A percentile compares a stretch with the other conserved stretches of the same genome.
These are phyloP conservation scores for Eurypyga helias DNA, from an alignment of 2,113 vertebrate species.

Conservation along the genomic window DNA sequence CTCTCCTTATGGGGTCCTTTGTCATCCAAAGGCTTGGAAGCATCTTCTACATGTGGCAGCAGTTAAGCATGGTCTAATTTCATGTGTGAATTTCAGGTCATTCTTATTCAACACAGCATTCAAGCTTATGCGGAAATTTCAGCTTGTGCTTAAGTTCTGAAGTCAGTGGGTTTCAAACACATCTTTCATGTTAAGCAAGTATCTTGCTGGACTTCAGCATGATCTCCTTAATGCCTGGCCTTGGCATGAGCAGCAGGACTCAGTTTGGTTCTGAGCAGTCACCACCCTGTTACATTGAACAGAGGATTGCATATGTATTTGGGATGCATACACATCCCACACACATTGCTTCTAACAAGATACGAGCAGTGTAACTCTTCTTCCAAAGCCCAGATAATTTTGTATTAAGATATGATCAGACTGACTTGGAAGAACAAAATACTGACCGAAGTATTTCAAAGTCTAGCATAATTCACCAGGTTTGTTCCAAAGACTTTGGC, in stretches of 20 bases:
- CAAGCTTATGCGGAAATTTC: background rate
- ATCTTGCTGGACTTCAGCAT: background rate
- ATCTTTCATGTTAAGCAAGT: background rate
- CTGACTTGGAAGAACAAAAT: background rate
- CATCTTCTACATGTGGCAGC: background rate
- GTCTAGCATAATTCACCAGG: background rate
- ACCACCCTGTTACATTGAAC: fast-evolving
- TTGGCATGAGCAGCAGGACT: background rate
- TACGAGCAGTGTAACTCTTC: background rate
- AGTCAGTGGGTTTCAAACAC: background rate
- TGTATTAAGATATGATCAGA: background rate
- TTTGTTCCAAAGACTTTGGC: background rate
- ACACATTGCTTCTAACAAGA: background rate
- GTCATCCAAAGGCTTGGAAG: background rate
- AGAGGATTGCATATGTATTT: background rate
- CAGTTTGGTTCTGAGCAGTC: background rate
- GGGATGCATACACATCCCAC: background rate
- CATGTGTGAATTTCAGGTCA: background rate
- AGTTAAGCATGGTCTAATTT: background rate
- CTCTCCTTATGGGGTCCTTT: background rate
- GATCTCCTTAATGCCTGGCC: background rate
- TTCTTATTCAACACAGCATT: background rate
- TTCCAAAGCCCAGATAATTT: background rate
- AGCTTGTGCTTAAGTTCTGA: background rate
- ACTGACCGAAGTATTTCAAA: background rate